Evolutionary conservation across 2,888 invertebrate species (phyloP), one percentile per base, ranked within the genome.

Genomic region (Drosophila meridionalis): DNA sequence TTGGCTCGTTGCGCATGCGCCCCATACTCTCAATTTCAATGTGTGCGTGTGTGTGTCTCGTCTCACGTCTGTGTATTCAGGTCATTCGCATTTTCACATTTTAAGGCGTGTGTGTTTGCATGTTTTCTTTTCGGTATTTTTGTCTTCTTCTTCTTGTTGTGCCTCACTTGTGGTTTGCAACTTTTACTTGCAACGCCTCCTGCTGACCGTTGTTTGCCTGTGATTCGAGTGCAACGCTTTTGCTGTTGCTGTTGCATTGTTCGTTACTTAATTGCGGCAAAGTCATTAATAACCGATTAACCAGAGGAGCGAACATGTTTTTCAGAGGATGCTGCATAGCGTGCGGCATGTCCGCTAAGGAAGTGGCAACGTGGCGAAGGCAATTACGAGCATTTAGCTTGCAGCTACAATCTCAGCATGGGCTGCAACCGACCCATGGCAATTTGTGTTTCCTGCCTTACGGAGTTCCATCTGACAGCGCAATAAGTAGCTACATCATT

Each of bases 241-340:
- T 69, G 66, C 77, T 71, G 77, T 79, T 14, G 30, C n/a, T 59
- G 71, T 73, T 68, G 68, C 78, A 67, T 83, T 80, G 82, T 78
- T 87, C 73, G 82, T 82, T 79, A 78, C 90, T 79, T 89, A 83
- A 83, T 84, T 87, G 85, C 87, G 82, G 69, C 82, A 87, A 83
- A 88, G 86, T 83, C 88, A 89, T 91, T 91, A 89, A 90, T 88
- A 91, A 91, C 89, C 91, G 91, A 92, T 91, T 91, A 91, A 80
- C 82, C 76, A 72, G 72, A 60, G 74, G 62, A 69, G 62, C 3
- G 43, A 45, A 55, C 56, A 50, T 57, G 62, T 75, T 70, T 43
- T 38, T n/a, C 40, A 72, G 70, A 69, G 69, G 80, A 73, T 71
- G 81, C 62, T 74, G 73, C 45, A 32, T 69, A 53, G 69, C 69